Conservation (phyloP, 2,797 vertebrate species). For the Sciaenops ocellatus region DNA sequence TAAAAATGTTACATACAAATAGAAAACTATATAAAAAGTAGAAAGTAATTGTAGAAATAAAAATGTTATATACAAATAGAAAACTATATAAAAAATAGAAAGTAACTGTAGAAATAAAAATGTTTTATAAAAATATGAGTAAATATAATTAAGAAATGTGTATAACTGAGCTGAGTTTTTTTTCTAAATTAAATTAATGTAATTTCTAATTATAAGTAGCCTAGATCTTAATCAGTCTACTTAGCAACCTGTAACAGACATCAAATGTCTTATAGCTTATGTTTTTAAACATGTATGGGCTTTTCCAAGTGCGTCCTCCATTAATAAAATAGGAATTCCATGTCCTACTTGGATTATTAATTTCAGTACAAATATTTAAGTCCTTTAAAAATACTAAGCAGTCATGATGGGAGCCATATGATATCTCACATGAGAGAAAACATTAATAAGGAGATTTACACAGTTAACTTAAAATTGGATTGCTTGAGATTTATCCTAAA, state of each 20-base stretch:
- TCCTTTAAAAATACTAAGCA: neutral
- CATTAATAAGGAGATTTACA: neutral
- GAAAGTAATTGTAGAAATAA: no score
- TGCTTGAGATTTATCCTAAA: neutral
- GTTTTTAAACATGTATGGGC: neutral
- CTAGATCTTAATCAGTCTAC: neutral
- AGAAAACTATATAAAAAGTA: no score
- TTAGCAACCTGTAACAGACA: neutral
- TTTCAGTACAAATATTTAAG: neutral
- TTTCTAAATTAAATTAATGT: neutral
- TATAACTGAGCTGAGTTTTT: neutral
- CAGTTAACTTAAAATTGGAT: neutral
- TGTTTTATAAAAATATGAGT: no score
- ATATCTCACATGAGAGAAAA: no score
- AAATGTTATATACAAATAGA: no score
- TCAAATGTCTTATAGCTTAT: rapidly evolving
- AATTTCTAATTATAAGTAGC: neutral
- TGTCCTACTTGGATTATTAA: neutral
- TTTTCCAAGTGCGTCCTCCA: neutral
- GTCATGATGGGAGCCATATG: neutral
- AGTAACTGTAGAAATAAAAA: no score
- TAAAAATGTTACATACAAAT: no score
- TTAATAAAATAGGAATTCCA: neutral
- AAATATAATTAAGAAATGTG: neutral
- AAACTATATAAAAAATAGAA: no score